Evolutionary conservation across 1,140 invertebrate species (phyloP), one percentile per base, ranked within the genome.

Genomic region (Drosophila virilis): DNA sequence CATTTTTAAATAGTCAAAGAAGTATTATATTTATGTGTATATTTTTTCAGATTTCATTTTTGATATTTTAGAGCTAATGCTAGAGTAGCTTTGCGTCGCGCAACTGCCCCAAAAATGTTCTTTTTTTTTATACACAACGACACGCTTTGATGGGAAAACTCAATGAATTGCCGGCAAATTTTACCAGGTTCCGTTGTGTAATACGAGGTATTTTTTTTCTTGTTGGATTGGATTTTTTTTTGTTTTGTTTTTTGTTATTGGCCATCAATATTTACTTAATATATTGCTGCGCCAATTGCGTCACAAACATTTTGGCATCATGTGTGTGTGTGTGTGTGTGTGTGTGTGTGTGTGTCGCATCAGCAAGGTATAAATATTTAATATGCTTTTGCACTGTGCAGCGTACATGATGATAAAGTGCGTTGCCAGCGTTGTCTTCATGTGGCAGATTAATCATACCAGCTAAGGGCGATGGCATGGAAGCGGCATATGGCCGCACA

Each of bases 371-470:
- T 88, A 80, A 88, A 89, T 88, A 89, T 89, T 89, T 88, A 84
- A 88, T 89, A 88, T 55, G 43, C 64, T 78, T 35, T 78, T 76
- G 67, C 62, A 37, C 43, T 15, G 50, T 73, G 72, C 72, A 79
- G 51, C 35, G 58, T 17, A 54, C 55, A 73, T 61, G 69, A 77
- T 89, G 83, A 88, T 80, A 79, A 89, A 88, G 84, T 89, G 80
- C 80, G 84, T 78, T 77, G 46, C 57, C 57, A 66, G 68, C 71
- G 52, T 72, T 74, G 80, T 71, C 68, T 75, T 75, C 57, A 66
- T 73, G 50, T 52, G 77, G 70, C 80, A 88, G 84, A 88, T 89
- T 88, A 88, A 88, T 88, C 84, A 88, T 80, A 75, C 62, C 68
- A 42, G 35, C 59, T 55, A 66, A 28, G 22, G 22, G 22, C 3